Evolutionary conservation across 1,140 invertebrate species (phyloP), one percentile per base, ranked within the genome.

Genomic region (Pogonomyrmex barbatus): DNA sequence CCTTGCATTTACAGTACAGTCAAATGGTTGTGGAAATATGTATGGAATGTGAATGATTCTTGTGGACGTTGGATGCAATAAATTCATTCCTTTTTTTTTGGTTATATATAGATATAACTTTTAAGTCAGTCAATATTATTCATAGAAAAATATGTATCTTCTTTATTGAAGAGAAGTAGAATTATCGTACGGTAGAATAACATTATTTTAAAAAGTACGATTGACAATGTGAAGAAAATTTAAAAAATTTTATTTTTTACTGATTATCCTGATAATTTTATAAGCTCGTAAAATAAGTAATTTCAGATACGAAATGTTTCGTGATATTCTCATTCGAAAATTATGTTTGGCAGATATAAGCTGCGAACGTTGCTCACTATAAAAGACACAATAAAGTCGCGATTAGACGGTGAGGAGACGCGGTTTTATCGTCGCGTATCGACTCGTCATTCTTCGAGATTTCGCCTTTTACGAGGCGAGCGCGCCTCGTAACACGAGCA

Each of bases 401-500:
- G 75, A 78, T 81, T 39, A 52, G 77, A 87, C 84, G 82, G 39
- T 58, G 71, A 39, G 52, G 42, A 87, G 73, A 78, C 45, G 60
- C 73, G 24, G 45, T 84, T 75, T 81, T 81, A 81, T 70, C 65
- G 58, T 82, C 33, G 47, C 42, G 36, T 42, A 56, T 81, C 78
- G 78, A 17, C 78, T 52, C 30, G 54, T 76, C 68, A 60, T 86
- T 70, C 78, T 78, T 81, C 10, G 75, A 81, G 88, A 82, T 89
- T 87, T 77, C 58, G 45, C 79, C 79, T 79, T 87, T 90, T 89
- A 90, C 81, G 89, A 87, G 77, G 39, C 52, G 77, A 63, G 52
- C 12, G 63, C 33, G 39, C 12, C 76, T 81, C 84, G 63, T 85
- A 73, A 87, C 67, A 65, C 82, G 47, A 5, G 82, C 87, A 39